Evolutionary conservation across 2,888 invertebrate genomes (phyloP), one percentile per base, ranked within the genome.

Genomic region (Volucella inflata): DNA sequence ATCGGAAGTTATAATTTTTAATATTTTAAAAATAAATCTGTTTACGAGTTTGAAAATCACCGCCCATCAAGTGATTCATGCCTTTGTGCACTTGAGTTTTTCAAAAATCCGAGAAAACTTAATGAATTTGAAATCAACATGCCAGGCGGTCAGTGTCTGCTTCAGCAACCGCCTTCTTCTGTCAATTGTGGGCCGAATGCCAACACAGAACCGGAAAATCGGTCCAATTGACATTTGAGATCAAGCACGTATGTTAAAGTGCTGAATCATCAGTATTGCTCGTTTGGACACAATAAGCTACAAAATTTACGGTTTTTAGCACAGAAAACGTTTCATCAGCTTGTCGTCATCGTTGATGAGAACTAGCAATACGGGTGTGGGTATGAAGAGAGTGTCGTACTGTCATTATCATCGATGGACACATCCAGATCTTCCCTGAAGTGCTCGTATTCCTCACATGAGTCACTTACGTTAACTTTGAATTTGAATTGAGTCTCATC

Each of bases 141-240:
- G 55, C 40, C 64, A 62, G 57, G 62, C 51, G 59, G 53, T 30
- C 30, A 30, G 30, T 30, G 30, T 4, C 30, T 30, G 30, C 30
- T 30, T 30, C 50, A 62, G 55, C 46, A 6, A 9, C n/a, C 50
- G 36, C 48, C 30, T 48, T 62, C 67, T 55, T 55, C n/a, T 17
- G 6, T 36, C 10, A 53, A 60, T 40, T 64, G 44, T 81, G 64
- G 81, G 76, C 51, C 50, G 6, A 42, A 57, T 51, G 76, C 76
- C 76, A 76, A 68, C 50, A 16, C 17, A 57, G 50, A 77, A 67
- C 71, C 71, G 82, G 82, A 71, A 82, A 76, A 78, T 44, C 59
- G 70, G 60, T 72, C 60, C 72, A 14, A 46, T 76, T 77, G 81
- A 64, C 71, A 76, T 77, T 82, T 78, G 72, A 74, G 68, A 79